Evolutionary conservation across 1,140 invertebrate genomes (phyloP).

Genomic region (Sweltsa coloradensis): DNA sequence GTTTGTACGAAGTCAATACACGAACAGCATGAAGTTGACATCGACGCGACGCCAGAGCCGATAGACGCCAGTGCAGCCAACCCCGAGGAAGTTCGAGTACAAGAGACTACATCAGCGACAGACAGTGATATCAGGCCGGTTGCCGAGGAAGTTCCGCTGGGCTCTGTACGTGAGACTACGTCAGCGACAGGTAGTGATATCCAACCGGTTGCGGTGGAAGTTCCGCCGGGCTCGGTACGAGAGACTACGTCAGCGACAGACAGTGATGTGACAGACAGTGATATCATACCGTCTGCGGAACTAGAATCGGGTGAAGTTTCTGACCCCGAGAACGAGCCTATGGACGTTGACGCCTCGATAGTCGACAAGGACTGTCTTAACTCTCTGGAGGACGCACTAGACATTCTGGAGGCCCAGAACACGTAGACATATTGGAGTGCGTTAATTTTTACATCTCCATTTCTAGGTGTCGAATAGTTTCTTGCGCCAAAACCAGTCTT

Average conservation of each 20-base stretch:
- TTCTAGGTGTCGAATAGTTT: too few species aligned
- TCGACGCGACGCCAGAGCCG: too few species aligned
- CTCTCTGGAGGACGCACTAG: not conserved
- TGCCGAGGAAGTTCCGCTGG: too few species aligned
- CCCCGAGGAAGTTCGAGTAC: too few species aligned
- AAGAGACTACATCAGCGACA: not conserved
- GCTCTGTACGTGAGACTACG: not conserved
- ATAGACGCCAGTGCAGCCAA: too few species aligned
- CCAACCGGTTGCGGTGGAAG: not conserved
- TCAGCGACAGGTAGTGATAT: not conserved
- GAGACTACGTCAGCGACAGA: not conserved
- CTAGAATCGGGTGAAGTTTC: too few species aligned
- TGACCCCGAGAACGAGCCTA: not conserved
- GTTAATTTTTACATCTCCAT: too few species aligned
- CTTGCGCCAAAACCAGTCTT: too few species aligned
- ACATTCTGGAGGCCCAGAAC: not conserved
- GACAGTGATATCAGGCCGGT: not conserved
- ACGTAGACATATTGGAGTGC: too few species aligned
- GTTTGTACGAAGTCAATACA: too few species aligned
- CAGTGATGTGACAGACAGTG: not conserved
- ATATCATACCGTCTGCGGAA: too few species aligned
- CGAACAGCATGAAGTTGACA: too few species aligned
- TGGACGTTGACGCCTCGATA: not conserved
- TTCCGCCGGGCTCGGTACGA: not conserved
- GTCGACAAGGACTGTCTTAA: not conserved